These are phyloP conservation scores for Apaloderma vittatum DNA, from an alignment of 2,113 vertebrate species.

Conservation along the genomic window DNA sequence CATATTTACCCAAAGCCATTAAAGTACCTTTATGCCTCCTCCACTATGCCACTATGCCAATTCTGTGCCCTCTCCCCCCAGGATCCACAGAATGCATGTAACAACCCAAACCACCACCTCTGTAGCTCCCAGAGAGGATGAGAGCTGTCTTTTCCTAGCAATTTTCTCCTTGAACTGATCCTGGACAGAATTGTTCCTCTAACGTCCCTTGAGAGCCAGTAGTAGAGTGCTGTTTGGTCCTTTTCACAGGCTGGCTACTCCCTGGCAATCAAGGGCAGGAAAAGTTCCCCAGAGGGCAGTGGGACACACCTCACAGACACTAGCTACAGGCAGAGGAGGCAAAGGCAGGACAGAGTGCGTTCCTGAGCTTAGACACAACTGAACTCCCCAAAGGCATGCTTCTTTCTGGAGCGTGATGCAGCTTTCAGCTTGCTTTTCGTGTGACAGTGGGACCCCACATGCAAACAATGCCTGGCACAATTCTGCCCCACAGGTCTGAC, in stretches of 20 bases:
- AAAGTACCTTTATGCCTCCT: not conserved
- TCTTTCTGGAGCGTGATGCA: not conserved
- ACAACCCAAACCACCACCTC: not conserved
- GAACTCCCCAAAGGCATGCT: not conserved
- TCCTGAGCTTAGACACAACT: not conserved
- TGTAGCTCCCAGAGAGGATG: not conserved
- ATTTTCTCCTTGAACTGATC: not conserved
- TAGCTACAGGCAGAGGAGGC: not conserved
- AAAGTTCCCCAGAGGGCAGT: not conserved
- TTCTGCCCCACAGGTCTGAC: not conserved
- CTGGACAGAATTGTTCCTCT: not conserved
- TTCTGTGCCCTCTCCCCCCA: not conserved
- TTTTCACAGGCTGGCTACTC: not conserved
- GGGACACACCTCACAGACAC: not conserved
- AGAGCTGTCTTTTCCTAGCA: not conserved
- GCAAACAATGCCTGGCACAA: not conserved
- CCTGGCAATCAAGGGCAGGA: not conserved
- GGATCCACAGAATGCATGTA: not conserved
- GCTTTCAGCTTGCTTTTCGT: not conserved
- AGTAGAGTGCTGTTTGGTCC: not conserved
- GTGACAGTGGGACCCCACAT: accelerated
- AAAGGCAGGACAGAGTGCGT: not conserved
- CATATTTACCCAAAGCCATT: not conserved
- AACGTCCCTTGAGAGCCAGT: not conserved
- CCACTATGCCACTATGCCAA: not conserved